Base-by-base conservation (phyloP, 2,888 invertebrate genomes). In the Xestia xanthographa region DNA sequence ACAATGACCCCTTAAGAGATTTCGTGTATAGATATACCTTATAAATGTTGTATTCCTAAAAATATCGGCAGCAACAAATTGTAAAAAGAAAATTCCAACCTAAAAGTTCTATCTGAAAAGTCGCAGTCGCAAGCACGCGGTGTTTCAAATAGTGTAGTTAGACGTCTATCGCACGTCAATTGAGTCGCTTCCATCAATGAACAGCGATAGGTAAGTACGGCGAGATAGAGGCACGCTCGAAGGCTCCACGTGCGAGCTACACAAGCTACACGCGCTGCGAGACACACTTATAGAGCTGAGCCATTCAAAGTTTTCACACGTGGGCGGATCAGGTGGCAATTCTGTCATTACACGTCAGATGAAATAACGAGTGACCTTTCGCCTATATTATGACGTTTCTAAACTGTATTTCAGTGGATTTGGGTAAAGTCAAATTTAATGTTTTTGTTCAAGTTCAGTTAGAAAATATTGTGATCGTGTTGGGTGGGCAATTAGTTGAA, bases 191-290 rank as follows among this genome's bases (percentile, higher is more conserved):
- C 50, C 45, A 29, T 69, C 53, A 63, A 48, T 62, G 41, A 56
- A 68, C 65, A 45, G 14, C 69, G 66, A 69, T 48, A 34, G 34
- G 34, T 34, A 68, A 63, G 65, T 22, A 45, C 11, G n/a, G n/a
- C 20, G 34, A 5, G 20, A 48, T 41, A n/a, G 66, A 58, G 45
- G n/a, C 80, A 56, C 45, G 66, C 53, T 48, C 60, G 62, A n/a
- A 53, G 53, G 56, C 22, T 58, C 73, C 81, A 81, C 81, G 81
- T 84, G 80, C 62, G 22, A 38, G 20, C 74, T 68, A 5, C 43
- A 43, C 38, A 45, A 45, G 80, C 62, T 14, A 60, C 68, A 56
- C 80, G 80, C 69, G 73, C 73, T 50, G 22, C 26, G 9, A 41
- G 34, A n/a, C 41, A 63, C n/a, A 69, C 66, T 56, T 80, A 69